Evolutionary conservation across 2,113 vertebrate species (phyloP), one percentile per base, ranked within the genome.

Genomic region (Rhizomys pruinosus): DNA sequence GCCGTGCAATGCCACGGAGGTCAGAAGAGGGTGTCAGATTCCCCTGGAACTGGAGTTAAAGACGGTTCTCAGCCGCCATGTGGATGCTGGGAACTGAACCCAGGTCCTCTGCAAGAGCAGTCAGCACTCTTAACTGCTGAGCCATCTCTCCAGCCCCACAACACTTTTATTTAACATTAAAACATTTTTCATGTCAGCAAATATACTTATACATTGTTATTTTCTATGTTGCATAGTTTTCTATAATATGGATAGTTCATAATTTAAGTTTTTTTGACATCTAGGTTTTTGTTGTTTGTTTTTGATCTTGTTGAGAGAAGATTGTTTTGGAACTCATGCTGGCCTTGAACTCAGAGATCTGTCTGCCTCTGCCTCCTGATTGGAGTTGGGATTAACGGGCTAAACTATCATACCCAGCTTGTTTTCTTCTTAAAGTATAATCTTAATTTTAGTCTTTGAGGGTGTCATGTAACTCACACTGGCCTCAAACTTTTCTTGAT

Each of bases 171-270:
- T 88, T 80, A 74, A 6, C 84, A n/a, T n/a, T n/a, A 61, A 72
- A 87, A 76, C 61, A 90, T 88, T 85, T 85, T 92, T 5, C n/a
- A 3, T 78, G 29, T 82, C n/a, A 86, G 19, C 88, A 91, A 71
- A 80, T 63, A 57, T 1, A 93, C 47, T 10, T 87, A 5, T 80
- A 37, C 69, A 22, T 22, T 77, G 22, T 47, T 88, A 8, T 73
- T 91, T 74, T 84, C 69, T 87, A 32, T 64, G 57, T 66, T 91
- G 39, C 16, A 37, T 76, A 64, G 19, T 91, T 69, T 81, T 72
- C 22, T 5, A 16, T 80, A 88, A 8, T 19, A 9, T 85, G 42
- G 25, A 25, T 77, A 44, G 42, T 80, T 66, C 15, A 29, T 91
- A 72, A 85, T 85, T 90, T 91, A 91, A 93, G 63, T 89, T 78